phyloP scores from a whole-genome alignment of 2,888 invertebrate species.

The Drosophila vallismaia region DNA sequence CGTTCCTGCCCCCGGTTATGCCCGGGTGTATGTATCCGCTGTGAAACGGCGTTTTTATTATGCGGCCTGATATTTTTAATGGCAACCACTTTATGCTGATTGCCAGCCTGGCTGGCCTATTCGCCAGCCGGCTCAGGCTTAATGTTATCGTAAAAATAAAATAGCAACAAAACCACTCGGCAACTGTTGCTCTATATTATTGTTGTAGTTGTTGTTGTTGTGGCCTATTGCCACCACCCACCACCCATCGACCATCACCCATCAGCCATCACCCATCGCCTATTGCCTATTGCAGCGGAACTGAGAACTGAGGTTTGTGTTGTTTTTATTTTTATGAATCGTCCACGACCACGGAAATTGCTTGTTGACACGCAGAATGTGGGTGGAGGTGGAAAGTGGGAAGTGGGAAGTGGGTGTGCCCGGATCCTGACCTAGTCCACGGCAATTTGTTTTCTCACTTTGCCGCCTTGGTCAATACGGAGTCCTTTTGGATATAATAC shows the following conservation, averaged over 20 bases:
- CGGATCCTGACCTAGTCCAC: constrained; percentile 62
- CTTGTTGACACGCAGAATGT: constrained; percentile 74
- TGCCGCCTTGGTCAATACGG: constrained; percentile 46
- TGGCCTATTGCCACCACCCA: too few relatives aligned
- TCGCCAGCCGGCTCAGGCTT: constrained; percentile 51
- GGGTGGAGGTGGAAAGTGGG: background rate
- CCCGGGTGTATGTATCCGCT: constrained; percentile 58
- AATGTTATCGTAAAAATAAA: constrained; percentile 73
- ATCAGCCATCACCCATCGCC: too few relatives aligned
- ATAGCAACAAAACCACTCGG: constrained; percentile 47
- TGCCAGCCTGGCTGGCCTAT: constrained; percentile 54
- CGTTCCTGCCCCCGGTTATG: too few relatives aligned
- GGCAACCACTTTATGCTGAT: constrained; percentile 76
- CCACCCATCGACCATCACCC: too few relatives aligned
- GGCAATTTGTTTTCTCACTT: constrained; percentile 67
- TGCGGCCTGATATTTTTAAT: constrained; percentile 77
- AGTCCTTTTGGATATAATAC: constrained; percentile 22
- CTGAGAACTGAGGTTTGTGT: constrained; percentile 23
- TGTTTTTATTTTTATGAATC: constrained; percentile 35
- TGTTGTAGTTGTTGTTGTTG: constrained; percentile 28
- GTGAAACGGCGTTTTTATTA: constrained; percentile 68
- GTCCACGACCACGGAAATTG: constrained; percentile 65
- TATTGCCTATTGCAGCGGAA: constrained; percentile 42
- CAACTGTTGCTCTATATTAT: constrained; percentile 65
- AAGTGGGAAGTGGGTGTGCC: background rate